These are phyloP conservation scores for Hozukius guyotensis DNA, from an alignment of 2,797 vertebrate genomes.

Conservation along the genomic window DNA sequence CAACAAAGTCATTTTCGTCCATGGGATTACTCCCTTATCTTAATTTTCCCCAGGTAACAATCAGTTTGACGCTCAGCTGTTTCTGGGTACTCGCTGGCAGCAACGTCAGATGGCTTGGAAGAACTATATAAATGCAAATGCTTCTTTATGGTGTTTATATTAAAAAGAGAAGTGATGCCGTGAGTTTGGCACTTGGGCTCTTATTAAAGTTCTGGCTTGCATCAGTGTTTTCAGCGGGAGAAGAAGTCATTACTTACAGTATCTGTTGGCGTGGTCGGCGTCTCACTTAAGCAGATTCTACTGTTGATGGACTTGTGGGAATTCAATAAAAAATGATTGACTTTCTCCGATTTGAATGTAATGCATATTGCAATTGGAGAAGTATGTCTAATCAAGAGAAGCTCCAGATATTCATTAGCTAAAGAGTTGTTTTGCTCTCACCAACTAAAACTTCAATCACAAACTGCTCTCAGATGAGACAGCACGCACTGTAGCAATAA, in stretches of 20 bases:
- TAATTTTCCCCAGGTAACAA: constrained; percentile 85
- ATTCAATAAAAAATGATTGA: constrained; percentile 60
- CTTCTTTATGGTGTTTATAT: constrained; percentile 84
- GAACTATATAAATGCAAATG: constrained; percentile 89
- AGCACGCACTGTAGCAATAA: constrained; percentile 24
- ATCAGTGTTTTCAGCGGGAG: constrained; percentile 56
- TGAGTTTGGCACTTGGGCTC: constrained; percentile 55
- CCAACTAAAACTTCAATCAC: constrained; percentile 29
- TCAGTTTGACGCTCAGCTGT: constrained; percentile 77
- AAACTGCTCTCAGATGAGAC: constrained; percentile 54
- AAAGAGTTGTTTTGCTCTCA: constrained; percentile 43
- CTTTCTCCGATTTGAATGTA: constrained; percentile 49
- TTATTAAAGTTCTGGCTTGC: constrained; percentile 73
- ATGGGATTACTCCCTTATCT: constrained; percentile 83
- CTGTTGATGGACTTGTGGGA: constrained; percentile 50
- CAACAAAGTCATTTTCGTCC: constrained; percentile 77
- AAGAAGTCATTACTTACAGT: constrained; percentile 76
- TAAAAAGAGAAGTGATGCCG: constrained; percentile 69
- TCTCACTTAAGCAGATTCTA: constrained; percentile 60
- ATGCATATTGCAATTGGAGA: constrained; percentile 38
- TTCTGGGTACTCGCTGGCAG: constrained; percentile 67
- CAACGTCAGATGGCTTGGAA: constrained; percentile 66
- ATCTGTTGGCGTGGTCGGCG: constrained; percentile 34
- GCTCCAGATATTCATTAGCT: constrained; percentile 41
- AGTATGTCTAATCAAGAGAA: constrained; percentile 48